These are phyloP conservation scores for Anguilla megastoma DNA, from an alignment of 2,797 vertebrate species.

Conservation along the genomic window DNA sequence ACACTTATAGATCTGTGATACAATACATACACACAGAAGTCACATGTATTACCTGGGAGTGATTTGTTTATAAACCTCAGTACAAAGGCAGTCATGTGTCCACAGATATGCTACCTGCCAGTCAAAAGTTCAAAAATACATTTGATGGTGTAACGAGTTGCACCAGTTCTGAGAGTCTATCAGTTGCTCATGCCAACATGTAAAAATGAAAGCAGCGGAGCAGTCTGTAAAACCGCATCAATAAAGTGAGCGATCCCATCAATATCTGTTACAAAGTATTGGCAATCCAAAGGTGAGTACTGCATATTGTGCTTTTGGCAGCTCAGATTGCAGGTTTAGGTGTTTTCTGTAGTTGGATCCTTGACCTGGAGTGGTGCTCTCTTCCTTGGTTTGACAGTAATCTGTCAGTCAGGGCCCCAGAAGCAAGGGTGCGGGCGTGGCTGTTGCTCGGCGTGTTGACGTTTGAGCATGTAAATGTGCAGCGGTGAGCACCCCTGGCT, in stretches of 20 bases:
- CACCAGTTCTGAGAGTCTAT: conserved; percentile 24
- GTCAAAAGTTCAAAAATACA: conserved; percentile 8
- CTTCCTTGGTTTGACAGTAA: background rate
- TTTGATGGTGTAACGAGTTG: conserved; percentile 25
- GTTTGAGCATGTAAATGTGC: conserved; percentile 14
- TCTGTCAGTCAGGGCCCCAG: background rate
- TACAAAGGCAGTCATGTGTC: background rate
- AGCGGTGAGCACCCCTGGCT: background rate
- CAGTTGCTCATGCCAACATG: background rate
- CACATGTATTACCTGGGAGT: background rate
- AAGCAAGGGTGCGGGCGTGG: conserved; percentile 23
- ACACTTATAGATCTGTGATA: background rate
- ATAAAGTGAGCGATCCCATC: background rate
- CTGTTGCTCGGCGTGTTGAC: background rate
- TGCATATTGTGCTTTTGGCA: conserved; percentile 8
- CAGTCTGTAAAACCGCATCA: background rate
- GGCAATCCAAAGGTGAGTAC: background rate
- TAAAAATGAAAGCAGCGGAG: background rate
- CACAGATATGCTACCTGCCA: background rate
- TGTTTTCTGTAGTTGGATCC: background rate
- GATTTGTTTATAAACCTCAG: background rate
- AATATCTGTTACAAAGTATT: conserved; percentile 16
- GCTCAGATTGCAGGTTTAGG: background rate
- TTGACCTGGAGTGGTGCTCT: background rate
- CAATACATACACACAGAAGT: background rate